Evolutionary conservation across 1,140 invertebrate genomes (phyloP), one percentile per base, ranked within the genome.

Genomic region (Drosophila erecta): DNA sequence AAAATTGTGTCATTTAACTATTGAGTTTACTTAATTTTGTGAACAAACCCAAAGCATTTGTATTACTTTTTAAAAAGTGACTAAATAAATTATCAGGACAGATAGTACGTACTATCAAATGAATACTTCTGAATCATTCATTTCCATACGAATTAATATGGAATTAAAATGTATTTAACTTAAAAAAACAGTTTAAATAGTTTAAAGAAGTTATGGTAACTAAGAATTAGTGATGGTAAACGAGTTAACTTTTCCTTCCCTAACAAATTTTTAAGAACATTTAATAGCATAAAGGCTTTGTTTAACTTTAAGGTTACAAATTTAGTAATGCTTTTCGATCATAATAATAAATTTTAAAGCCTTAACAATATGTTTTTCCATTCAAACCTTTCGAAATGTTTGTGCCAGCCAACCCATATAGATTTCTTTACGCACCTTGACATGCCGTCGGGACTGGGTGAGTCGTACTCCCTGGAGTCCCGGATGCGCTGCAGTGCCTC

Each of bases 361-460:
- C 12, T 1, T 41, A 14, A 0, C 10, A 12, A 55, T 8, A 22
- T 7, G 5, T 8, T n/a, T 3, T 35, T 20, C 0, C 3, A n/a
- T 14, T 8, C 27, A 8, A 15, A 44, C 1, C 17, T 1, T 3
- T 8, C 3, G 2, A 40, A 2, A 43, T 11, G 1, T 17, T 43
- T 8, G 2, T 14, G 4, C 3, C 1, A 4, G 1, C 12, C 1
- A 10, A 17, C 12, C 3, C 5, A 3, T 14, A 1, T 5, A 57
- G 17, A 20, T 11, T n/a, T 4, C 0, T 0, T 6, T 3, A 78
- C 85, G 40, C 50, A 92, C 91, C 91, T 92, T 62, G 91, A 92
- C 81, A 92, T 91, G 81, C 91, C 91, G 76, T 92, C 91, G 81
- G 91, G 91, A 80, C 91, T 92, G 40, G 91, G 87, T 27, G 91